Conservation (phyloP, 2,113 vertebrate species). For the Hydropotes inermis region DNA sequence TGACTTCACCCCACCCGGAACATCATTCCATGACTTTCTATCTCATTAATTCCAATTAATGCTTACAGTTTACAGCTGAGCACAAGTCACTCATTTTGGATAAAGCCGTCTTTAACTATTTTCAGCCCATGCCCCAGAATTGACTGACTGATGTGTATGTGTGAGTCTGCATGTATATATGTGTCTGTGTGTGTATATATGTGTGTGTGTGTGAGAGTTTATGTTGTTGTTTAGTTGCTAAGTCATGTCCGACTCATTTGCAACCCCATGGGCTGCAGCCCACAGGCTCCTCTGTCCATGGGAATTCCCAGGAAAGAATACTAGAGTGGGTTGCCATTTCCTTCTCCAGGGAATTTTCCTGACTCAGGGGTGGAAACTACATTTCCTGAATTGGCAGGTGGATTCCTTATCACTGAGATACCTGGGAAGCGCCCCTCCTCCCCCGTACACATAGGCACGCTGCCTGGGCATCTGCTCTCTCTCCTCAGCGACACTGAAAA, state of each 20-base stretch:
- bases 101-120: neutral
- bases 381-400: neutral
- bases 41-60: neutral
- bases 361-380: neutral
- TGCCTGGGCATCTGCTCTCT: neutral
- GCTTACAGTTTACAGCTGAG: neutral
- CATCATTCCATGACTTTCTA: neutral
- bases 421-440: neutral
- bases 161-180: neutral
- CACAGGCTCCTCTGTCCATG: neutral
- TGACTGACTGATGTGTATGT: neutral
- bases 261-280: neutral
- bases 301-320: neutral
- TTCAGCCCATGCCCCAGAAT: neutral
- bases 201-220: neutral
- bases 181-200: neutral
- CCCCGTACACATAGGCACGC: neutral
- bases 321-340: neutral
- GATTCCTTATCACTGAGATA: neutral
- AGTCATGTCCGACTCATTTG: neutral
- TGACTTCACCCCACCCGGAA: neutral
- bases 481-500: neutral
- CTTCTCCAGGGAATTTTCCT: neutral
- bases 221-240: neutral
- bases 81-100: neutral